phyloP scores from a whole-genome alignment of 1,140 invertebrate genomes.

The Zaprionus africanus region DNA sequence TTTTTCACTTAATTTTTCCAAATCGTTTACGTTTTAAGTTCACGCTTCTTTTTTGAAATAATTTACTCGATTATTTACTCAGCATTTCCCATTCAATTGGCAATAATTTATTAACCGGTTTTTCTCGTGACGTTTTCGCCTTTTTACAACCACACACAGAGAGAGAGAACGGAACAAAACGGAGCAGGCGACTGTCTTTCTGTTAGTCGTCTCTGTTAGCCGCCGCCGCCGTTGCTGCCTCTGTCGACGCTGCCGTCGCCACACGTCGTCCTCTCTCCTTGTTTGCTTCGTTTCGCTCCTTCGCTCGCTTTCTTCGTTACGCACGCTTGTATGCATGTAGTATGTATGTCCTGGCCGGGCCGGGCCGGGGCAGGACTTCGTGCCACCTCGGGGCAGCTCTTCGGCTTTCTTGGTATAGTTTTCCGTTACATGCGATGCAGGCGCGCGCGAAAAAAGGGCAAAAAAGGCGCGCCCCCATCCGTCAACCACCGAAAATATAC shows the following conservation, averaged over 20 bases:
- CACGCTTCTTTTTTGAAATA: constrained; percentile 48
- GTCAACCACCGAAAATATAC: constrained; percentile 60
- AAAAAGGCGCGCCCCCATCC: constrained; percentile 65
- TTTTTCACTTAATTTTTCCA: constrained; percentile 47
- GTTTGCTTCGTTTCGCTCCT: constrained; percentile 37
- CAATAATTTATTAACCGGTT: constrained; percentile 84
- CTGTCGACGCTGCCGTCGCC: constrained; percentile 24
- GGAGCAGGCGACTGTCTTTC: constrained; percentile 56
- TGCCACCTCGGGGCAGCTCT: constrained; percentile 45
- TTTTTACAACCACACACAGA: constrained; percentile 81
- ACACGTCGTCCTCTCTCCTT: constrained; percentile 9
- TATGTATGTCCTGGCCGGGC: constrained; percentile 17
- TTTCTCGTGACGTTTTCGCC: constrained; percentile 79
- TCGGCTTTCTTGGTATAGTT: constrained; percentile 58
- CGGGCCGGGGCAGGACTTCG: constrained; percentile 42
- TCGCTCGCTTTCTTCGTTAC: constrained; percentile 35
- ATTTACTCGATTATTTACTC: constrained; percentile 65
- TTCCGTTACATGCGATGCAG: constrained; percentile 65
- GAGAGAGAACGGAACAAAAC: constrained; percentile 62
- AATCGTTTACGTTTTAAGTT: constrained; percentile 22
- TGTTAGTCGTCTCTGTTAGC: constrained; percentile 46
- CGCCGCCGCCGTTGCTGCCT: constrained; percentile 9
- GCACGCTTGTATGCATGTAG: constrained; percentile 30
- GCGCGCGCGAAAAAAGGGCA: constrained; percentile 68
- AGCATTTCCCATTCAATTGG: constrained; percentile 71